A percentile compares a stretch with the other conserved stretches of the same genome.
Conservation (phyloP, 2,888 invertebrate species). For the Piscicola geometra region DNA sequence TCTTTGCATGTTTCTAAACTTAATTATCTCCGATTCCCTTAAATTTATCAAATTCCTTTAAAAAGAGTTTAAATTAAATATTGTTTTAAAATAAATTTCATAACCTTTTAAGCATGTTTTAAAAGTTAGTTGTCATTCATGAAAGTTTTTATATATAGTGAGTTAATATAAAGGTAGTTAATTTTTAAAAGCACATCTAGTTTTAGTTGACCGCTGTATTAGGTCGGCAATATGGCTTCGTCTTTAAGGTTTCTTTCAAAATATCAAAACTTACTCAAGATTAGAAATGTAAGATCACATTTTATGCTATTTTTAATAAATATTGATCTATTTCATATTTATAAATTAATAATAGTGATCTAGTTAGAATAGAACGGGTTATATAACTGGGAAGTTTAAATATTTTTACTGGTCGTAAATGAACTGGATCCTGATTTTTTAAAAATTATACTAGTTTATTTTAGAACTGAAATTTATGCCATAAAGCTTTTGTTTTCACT, state of each 20-base stretch:
- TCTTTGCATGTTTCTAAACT: neutral
- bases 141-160: neutral
- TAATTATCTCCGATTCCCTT: neutral
- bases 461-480: no score
- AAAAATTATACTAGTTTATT: no score
- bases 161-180: neutral
- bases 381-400: no score
- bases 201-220: conserved; percentile 26
- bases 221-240: conserved; percentile 30
- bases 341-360: no score
- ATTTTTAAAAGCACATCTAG: neutral
- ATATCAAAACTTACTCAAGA: conserved; percentile 11
- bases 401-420: no score
- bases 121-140: neutral
- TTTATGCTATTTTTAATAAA: neutral
- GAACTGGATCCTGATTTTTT: no score
- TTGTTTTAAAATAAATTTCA: neutral
- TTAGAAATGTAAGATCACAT: conserved; percentile 26
- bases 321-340: neutral
- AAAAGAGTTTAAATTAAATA: neutral
- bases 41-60: neutral
- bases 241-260: conserved; percentile 7
- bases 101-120: neutral
- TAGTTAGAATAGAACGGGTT: no score
- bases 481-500: no score